These are phyloP conservation scores for Rhyacophila brunnea DNA, from an alignment of 1,140 invertebrate species.

Conservation along the genomic window DNA sequence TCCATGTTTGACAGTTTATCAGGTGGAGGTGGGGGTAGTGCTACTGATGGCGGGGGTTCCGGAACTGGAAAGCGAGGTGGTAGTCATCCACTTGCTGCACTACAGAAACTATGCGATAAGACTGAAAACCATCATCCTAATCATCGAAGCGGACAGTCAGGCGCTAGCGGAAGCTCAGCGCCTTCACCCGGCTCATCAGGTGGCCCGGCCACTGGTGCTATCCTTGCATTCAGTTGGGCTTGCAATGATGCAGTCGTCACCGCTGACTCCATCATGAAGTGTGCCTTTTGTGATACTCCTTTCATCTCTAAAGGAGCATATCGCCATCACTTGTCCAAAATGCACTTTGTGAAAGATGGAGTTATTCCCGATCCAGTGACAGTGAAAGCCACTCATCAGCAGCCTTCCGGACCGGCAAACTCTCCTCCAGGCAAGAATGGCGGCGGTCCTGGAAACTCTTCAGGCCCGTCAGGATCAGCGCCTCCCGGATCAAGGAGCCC, in stretches of 20 bases:
- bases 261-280: constrained; percentile 87
- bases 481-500: constrained; percentile 56
- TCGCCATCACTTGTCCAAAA: constrained; percentile 92
- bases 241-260: constrained; percentile 88
- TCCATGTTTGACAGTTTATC: constrained; percentile 87
- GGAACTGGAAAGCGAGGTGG: constrained; percentile 64
- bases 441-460: constrained; percentile 37
- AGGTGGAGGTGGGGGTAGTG: constrained; percentile 56
- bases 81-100: constrained; percentile 84
- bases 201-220: constrained; percentile 71
- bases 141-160: constrained; percentile 42
- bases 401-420: constrained; percentile 41
- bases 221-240: constrained; percentile 90
- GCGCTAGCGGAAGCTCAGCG: constrained; percentile 42
- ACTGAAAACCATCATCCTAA: constrained; percentile 70
- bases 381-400: constrained; percentile 52
- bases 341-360: constrained; percentile 94
- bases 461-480: constrained; percentile 47
- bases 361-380: constrained; percentile 71
- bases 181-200: constrained; percentile 44
- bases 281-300: constrained; percentile 93
- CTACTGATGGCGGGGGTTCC: constrained; percentile 43
- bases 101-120: constrained; percentile 94
- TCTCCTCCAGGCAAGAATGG: constrained; percentile 47
- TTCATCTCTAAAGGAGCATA: constrained; percentile 97